Percentiles rank a stretch among this genome's conserved stretches.
Evolutionary conservation across 2,888 invertebrate species (phyloP).

Genomic region (Drosophila basisetae): DNA sequence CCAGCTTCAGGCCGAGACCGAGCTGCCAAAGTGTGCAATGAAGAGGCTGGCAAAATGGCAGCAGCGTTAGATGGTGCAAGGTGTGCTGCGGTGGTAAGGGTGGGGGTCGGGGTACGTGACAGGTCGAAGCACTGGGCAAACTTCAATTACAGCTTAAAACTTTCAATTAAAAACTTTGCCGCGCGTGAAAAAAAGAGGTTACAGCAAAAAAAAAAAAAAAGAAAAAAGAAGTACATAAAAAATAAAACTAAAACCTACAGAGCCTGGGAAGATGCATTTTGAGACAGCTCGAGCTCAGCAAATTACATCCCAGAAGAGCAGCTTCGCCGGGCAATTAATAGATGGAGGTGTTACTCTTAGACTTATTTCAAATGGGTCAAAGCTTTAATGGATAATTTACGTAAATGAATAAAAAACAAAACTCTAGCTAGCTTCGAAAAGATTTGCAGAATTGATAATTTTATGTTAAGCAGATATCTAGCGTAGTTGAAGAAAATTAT

Average conservation of each 20-base stretch:
- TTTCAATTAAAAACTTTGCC: conserved; percentile 75
- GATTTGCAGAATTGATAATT: background rate
- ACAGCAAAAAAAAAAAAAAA: conserved; percentile 13
- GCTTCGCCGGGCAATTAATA: conserved; percentile 48
- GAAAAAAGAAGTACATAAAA: background rate
- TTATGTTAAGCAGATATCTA: background rate
- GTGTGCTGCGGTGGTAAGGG: background rate
- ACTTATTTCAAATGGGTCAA: conserved; percentile 28
- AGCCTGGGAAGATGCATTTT: conserved; percentile 49
- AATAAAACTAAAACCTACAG: conserved; percentile 4
- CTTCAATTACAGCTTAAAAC: conserved; percentile 78
- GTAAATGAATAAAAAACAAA: background rate
- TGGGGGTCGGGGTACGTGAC: conserved; percentile 36
- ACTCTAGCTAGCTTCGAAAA: background rate
- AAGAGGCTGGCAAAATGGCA: conserved; percentile 69
- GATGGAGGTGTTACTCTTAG: conserved; percentile 10
- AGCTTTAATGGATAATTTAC: background rate
- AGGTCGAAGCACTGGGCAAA: conserved; percentile 69
- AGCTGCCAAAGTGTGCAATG: conserved; percentile 56
- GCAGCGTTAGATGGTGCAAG: conserved; percentile 22
- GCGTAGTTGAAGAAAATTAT: background rate
- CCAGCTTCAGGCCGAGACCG: conserved; percentile 32
- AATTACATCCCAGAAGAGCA: conserved; percentile 48
- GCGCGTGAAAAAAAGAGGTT: conserved; percentile 60
- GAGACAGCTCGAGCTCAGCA: conserved; percentile 37